Evolutionary conservation across 2,113 vertebrate species (phyloP).

Genomic region (Larimichthys polyactis): DNA sequence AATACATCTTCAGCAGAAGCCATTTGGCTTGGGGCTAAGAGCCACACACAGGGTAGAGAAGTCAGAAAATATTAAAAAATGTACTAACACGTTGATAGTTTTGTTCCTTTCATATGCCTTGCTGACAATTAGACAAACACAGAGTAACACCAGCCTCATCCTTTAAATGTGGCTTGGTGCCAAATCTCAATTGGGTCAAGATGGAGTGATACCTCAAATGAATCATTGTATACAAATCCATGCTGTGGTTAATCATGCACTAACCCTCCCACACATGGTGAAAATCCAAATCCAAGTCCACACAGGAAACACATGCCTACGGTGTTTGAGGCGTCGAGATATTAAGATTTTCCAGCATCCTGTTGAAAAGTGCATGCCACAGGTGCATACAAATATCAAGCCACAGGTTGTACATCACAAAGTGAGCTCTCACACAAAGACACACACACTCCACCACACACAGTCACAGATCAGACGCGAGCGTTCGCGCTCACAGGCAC

Average conservation of each 20-base stretch:
- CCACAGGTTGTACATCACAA: background rate
- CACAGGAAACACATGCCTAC: slow-evolving; percentile 16
- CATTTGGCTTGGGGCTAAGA: background rate
- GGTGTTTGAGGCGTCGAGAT: background rate
- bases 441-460: slow-evolving; percentile 5
- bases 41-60: background rate
- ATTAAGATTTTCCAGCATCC: slow-evolving; percentile 6
- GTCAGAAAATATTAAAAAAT: background rate
- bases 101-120: background rate
- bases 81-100: background rate
- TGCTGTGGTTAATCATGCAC: background rate
- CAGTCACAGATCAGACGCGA: slow-evolving; percentile 8
- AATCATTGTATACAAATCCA: background rate
- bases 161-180: background rate
- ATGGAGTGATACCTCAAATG: background rate
- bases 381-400: slow-evolving; percentile 25
- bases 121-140: background rate
- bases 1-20: no score
- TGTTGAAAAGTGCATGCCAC: slow-evolving; percentile 10
- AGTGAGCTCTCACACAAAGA: background rate
- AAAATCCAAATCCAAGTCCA: slow-evolving; percentile 18
- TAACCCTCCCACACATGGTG: background rate
- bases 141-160: background rate
- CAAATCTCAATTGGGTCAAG: background rate
- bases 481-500: slow-evolving; percentile 7